These are phyloP conservation scores for Coracopsis vasa DNA, from an alignment of 2,113 vertebrate genomes.

Conservation along the genomic window DNA sequence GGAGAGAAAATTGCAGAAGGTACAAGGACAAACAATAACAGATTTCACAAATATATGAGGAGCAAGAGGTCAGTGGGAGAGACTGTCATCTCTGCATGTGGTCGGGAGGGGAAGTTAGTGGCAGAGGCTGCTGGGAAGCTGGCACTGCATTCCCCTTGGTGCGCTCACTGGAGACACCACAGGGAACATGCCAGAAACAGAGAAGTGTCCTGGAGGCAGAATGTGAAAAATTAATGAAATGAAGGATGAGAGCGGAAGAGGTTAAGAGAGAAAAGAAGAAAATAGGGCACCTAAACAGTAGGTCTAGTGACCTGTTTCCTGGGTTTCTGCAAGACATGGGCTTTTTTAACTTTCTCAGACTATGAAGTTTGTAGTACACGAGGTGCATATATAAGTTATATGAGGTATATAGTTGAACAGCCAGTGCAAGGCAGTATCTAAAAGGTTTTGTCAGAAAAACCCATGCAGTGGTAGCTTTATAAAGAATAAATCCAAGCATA, in stretches of 20 bases:
- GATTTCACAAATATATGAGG: not conserved
- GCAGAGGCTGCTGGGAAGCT: not conserved
- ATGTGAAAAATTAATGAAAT: slow-evolving; percentile 51
- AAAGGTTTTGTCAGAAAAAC: not conserved
- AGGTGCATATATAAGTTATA: not conserved
- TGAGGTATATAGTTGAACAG: not conserved
- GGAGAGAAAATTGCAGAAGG: slow-evolving; percentile 13
- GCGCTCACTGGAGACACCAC: not conserved
- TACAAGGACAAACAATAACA: not conserved
- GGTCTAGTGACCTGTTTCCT: not conserved
- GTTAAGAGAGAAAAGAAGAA: slow-evolving; percentile 7
- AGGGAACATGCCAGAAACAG: not conserved
- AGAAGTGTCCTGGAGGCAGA: slow-evolving; percentile 33
- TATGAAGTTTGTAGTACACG: not conserved
- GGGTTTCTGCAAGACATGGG: not conserved
- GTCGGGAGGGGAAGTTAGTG: not conserved
- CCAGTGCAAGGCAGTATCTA: not conserved
- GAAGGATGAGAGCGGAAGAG: not conserved
- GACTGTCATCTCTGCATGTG: not conserved
- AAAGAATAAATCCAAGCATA: not conserved
- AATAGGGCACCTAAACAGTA: slow-evolving; percentile 20
- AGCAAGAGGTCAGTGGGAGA: not conserved
- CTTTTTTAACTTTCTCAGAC: not conserved
- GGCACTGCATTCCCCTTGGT: not conserved
- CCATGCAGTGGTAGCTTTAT: not conserved